Evolutionary conservation across 2,113 vertebrate genomes (phyloP).

Genomic region (Alethe diademata): DNA sequence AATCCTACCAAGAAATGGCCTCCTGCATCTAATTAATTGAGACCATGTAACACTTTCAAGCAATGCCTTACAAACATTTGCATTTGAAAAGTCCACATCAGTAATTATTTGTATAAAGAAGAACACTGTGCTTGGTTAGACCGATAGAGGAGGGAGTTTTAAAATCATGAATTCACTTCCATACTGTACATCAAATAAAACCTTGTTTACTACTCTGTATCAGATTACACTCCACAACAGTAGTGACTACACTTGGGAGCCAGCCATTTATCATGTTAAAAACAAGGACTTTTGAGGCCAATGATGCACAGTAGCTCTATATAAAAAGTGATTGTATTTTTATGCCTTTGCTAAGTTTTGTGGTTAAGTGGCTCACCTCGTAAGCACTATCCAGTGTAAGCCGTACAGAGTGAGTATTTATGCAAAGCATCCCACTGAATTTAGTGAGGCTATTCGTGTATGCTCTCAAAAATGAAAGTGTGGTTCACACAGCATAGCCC

Average conservation of each 20-base stretch:
- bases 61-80: background rate
- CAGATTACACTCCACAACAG: background rate
- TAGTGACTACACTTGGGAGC: background rate
- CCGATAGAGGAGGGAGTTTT: background rate
- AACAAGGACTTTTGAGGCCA: background rate
- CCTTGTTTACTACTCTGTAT: background rate
- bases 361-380: background rate
- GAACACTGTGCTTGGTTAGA: background rate
- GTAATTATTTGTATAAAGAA: background rate
- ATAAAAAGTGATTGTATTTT: constrained; percentile 1
- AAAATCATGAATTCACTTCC: background rate
- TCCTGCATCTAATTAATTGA: background rate
- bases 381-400: background rate
- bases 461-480: background rate
- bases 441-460: background rate
- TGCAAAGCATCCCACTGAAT: constrained; percentile 12
- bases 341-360: constrained; percentile 11
- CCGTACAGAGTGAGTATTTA: background rate
- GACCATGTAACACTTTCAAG: background rate
- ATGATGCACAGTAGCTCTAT: background rate
- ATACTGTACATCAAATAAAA: background rate
- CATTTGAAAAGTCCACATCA: background rate
- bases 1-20: background rate
- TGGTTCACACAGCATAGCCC: background rate
- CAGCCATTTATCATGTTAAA: background rate